A percentile compares a stretch with the other conserved stretches of the same genome.
Conservation (phyloP, 64 coral and sea anemone genomes). For the Montipora efflorescens region DNA sequence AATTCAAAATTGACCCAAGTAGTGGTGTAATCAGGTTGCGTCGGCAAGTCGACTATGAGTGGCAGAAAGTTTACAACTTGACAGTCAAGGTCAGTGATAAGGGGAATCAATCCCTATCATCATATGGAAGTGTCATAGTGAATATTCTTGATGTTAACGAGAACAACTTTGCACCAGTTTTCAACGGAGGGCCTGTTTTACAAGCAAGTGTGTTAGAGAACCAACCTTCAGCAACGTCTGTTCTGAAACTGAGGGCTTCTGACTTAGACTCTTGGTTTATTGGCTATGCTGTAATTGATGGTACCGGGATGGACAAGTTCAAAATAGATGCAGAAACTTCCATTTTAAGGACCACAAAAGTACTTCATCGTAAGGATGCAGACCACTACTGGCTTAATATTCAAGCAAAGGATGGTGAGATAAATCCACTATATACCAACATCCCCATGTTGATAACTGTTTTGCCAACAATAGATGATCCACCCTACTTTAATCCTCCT, state of each 20-base stretch:
- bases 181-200: constrained; percentile 56
- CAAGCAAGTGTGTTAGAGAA: constrained; percentile 68
- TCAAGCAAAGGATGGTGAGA: constrained; percentile 90
- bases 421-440: constrained; percentile 81
- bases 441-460: constrained; percentile 82
- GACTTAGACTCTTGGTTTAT: constrained; percentile 85
- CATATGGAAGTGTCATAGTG: constrained; percentile 62
- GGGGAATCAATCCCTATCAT: constrained; percentile 40
- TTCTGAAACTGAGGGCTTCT: constrained; percentile 53
- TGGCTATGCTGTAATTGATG: constrained; percentile 87
- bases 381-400: constrained; percentile 92
- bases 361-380: constrained; percentile 63
- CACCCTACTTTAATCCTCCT: constrained; percentile 84
- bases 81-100: constrained; percentile 74
- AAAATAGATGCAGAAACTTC: constrained; percentile 73
- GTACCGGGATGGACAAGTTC: constrained; percentile 92
- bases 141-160: constrained; percentile 91
- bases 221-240: constrained; percentile 49
- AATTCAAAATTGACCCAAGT: constrained; percentile 88
- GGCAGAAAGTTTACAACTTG: constrained; percentile 68
- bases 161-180: constrained; percentile 77
- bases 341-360: constrained; percentile 57
- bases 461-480: constrained; percentile 65
- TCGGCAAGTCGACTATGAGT: constrained; percentile 68
- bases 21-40: constrained; percentile 86